Evolutionary conservation across 1,140 invertebrate genomes (phyloP).

Genomic region (Pollicipes pollicipes): DNA sequence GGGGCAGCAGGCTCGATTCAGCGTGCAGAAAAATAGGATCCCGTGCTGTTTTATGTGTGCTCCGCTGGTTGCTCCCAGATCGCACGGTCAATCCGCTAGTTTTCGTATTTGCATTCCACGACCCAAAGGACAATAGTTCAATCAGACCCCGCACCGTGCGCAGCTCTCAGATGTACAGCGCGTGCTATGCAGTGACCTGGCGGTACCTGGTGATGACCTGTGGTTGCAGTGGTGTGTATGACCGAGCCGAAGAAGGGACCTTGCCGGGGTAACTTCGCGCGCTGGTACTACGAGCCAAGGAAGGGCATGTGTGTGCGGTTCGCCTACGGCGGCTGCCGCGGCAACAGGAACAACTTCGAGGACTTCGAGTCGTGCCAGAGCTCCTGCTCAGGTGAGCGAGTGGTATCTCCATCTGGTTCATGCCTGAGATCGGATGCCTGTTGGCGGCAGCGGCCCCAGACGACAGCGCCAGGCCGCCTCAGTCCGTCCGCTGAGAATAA

Average conservation of each 20-base stretch:
- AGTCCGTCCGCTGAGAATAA: too few relatives aligned
- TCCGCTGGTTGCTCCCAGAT: too few relatives aligned
- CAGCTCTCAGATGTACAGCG: too few relatives aligned
- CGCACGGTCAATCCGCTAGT: not conserved
- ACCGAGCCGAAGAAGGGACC: constrained; percentile 50
- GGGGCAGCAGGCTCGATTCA: too few relatives aligned
- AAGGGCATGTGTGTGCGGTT: constrained; percentile 61
- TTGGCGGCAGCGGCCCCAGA: not conserved
- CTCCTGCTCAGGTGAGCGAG: constrained; percentile 33
- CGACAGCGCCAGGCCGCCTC: too few relatives aligned
- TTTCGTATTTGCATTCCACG: too few relatives aligned
- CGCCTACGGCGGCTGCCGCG: constrained; percentile 68
- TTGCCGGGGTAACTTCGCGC: constrained; percentile 57
- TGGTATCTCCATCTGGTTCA: not conserved
- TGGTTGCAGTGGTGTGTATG: constrained; percentile 52
- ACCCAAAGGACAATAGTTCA: too few relatives aligned
- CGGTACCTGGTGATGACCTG: too few relatives aligned
- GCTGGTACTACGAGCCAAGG: constrained; percentile 58
- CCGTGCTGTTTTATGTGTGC: too few relatives aligned
- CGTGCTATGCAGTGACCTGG: too few relatives aligned
- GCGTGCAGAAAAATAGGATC: too few relatives aligned
- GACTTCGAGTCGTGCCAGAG: constrained; percentile 51
- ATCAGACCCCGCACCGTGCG: too few relatives aligned
- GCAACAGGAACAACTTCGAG: constrained; percentile 73
- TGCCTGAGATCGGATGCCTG: not conserved